Conservation (phyloP, 2,797 vertebrate species). For the Borostomias antarcticus region DNA sequence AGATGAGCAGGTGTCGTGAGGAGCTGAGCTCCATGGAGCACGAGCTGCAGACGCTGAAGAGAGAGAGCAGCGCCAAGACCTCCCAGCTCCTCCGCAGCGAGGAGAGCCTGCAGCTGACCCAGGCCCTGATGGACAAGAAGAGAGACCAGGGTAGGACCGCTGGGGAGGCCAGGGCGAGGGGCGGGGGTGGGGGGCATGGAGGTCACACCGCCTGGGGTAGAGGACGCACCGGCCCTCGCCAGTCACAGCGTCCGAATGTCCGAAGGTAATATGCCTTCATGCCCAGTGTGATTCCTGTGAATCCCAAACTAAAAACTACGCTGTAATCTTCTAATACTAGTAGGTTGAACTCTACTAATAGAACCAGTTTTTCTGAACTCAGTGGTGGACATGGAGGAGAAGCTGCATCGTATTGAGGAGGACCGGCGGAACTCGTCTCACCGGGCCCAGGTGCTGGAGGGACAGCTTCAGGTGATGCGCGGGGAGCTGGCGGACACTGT, state of each 20-base stretch:
- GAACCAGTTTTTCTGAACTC: too few species aligned
- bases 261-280: too few species aligned
- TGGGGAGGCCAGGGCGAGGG: background rate
- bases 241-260: too few species aligned
- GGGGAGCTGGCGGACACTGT: conserved; percentile 76
- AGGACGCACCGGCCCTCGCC: too few species aligned
- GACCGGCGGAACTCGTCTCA: conserved; percentile 72
- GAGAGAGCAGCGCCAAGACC: conserved; percentile 75
- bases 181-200: background rate
- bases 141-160: conserved; percentile 73
- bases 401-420: conserved; percentile 79
- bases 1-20: conserved; percentile 78
- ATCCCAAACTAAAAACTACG: too few species aligned
- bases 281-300: too few species aligned
- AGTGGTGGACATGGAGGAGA: conserved; percentile 87
- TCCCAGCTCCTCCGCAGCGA: conserved; percentile 77
- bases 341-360: too few species aligned
- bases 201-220: too few species aligned
- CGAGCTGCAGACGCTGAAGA: conserved; percentile 78
- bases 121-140: conserved; percentile 79
- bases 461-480: conserved; percentile 75
- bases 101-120: conserved; percentile 78
- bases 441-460: conserved; percentile 76
- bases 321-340: too few species aligned
- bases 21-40: conserved; percentile 80